Evolutionary conservation across 2,113 vertebrate genomes (phyloP).

Genomic region (Diphyllodes magnificus): DNA sequence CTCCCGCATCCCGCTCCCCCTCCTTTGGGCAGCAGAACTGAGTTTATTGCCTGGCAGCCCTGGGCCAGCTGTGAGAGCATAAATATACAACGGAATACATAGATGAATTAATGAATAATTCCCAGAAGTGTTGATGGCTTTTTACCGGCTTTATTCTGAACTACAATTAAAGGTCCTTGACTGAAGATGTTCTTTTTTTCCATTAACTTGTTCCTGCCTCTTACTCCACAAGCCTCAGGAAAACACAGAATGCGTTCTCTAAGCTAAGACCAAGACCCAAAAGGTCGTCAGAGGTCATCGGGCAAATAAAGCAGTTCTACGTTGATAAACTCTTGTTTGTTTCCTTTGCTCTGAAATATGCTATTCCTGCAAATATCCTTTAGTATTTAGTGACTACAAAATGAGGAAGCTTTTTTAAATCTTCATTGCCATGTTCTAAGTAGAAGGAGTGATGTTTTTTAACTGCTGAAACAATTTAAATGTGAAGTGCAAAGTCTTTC

Average conservation of each 20-base stretch:
- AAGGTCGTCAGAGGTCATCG: not conserved
- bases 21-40: not conserved
- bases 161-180: not conserved
- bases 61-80: not conserved
- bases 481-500: not conserved
- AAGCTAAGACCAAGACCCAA: not conserved
- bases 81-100: not conserved
- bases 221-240: not conserved
- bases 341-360: not conserved
- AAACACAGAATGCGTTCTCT: not conserved
- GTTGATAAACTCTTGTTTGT: not conserved
- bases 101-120: not conserved
- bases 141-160: not conserved
- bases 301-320: not conserved
- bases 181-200: not conserved
- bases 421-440: not conserved
- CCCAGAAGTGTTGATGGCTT: not conserved
- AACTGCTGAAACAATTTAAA: not conserved
- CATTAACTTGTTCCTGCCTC: not conserved
- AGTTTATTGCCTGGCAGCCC: not conserved
- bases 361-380: not conserved
- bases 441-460: not conserved
- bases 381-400: not conserved
- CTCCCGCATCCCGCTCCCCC: not conserved
- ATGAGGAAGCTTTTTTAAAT: not conserved